Conservation (phyloP, 2,888 invertebrate species). For the Agonum fuliginosum region DNA sequence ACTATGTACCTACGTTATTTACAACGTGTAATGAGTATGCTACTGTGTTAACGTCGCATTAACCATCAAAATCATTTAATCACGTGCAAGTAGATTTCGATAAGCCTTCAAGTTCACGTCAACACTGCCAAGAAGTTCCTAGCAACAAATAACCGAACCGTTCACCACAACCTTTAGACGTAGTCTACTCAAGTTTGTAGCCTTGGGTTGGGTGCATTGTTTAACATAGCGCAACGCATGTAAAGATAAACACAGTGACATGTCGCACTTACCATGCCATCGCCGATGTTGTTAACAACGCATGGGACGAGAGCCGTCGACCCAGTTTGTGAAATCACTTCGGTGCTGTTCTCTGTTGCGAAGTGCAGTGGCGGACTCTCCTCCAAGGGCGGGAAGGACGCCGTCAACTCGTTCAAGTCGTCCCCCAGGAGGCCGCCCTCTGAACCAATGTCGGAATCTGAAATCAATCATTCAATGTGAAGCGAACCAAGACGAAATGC, state of each 20-base stretch:
- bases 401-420: constrained; percentile 69
- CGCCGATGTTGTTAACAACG: constrained; percentile 89
- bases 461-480: constrained; percentile 62
- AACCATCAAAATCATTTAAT: too few species aligned
- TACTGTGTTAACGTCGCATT: too few species aligned
- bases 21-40: too few species aligned
- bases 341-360: constrained; percentile 87
- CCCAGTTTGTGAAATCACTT: constrained; percentile 88
- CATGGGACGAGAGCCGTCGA: constrained; percentile 90
- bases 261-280: constrained; percentile 84
- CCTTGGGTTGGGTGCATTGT: too few species aligned
- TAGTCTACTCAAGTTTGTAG: too few species aligned
- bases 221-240: not conserved
- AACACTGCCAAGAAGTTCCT: not conserved
- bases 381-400: constrained; percentile 69
- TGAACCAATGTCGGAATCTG: constrained; percentile 65
- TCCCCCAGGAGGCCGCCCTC: constrained; percentile 64
- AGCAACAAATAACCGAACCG: too few species aligned
- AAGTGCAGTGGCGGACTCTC: constrained; percentile 83
- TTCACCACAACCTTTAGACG: too few species aligned
- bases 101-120: not conserved
- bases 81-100: too few species aligned
- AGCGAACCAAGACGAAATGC: not conserved
- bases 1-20: too few species aligned
- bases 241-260: not conserved